Evolutionary conservation across 2,888 invertebrate species (phyloP).

Genomic region (Archips xylosteana): DNA sequence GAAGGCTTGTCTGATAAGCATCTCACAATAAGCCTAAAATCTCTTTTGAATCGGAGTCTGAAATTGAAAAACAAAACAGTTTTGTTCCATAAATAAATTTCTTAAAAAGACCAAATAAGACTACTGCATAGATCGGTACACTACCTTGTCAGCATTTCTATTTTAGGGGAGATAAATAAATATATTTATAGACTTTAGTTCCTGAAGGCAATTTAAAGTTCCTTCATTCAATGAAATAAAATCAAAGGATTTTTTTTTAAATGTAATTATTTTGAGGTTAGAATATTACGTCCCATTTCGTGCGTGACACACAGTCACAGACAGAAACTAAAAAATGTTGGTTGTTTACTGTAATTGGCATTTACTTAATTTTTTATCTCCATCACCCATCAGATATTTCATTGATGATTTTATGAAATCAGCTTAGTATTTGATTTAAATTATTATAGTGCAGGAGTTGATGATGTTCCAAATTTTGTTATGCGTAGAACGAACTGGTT

Average conservation of each 20-base stretch:
- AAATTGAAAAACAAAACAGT: conserved; percentile 41
- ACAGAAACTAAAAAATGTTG: background rate
- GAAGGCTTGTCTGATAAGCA: conserved; percentile 65
- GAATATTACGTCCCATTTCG: conserved; percentile 2
- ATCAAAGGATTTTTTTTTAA: background rate
- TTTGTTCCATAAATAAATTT: background rate
- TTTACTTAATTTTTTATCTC: no score
- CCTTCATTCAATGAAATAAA: no score
- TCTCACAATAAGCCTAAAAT: conserved; percentile 60
- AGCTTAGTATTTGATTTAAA: no score
- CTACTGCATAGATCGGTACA: background rate
- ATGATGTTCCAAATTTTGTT: background rate
- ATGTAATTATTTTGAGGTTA: conserved; percentile 18
- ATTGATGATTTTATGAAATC: no score
- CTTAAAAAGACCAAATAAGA: background rate
- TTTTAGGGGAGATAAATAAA: no score
- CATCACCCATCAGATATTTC: no score
- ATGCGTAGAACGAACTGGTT: background rate
- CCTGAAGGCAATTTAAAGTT: no score
- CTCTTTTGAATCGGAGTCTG: conserved; percentile 58
- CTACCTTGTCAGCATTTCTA: conserved; percentile 57
- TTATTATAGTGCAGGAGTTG: no score
- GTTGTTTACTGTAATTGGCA: no score
- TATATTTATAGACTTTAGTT: no score
- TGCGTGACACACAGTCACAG: background rate